Base-by-base conservation (phyloP, 2,113 vertebrate genomes). In the Setophaga kirtlandii region DNA sequence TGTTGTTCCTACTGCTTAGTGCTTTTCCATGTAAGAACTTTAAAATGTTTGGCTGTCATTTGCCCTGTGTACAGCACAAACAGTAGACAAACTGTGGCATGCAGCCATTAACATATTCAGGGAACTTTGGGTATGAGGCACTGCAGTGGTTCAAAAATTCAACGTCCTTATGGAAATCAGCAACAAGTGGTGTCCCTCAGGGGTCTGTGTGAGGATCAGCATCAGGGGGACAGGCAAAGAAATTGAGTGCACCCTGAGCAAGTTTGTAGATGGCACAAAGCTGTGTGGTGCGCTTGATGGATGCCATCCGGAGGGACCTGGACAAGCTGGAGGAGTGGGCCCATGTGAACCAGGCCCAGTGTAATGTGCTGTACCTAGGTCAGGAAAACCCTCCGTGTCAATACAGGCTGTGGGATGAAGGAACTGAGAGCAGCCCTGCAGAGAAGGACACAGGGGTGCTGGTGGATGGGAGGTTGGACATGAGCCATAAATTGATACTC, bases 371-470 rank as follows among this genome's bases (percentile, higher is more conserved):
- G 50, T 25, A 47, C 49, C 41, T 30, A 10, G 42, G 58, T 49
- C 68, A 44, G 59, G 59, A 44, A 55, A 59, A 8, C 4, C 22
- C 10, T 5, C 0, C 0, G 12, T 58, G 7, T 23, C 27, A 37
- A 23, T 3, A 33, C 22, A 56, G 35, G 21, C 35, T 88, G 31
- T 4, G 5, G 50, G 33, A 16, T 44, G 35, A 50, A 50, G 37
- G 50, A 56, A 73, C 22, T 50, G 59, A 27, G 25, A 65, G 31
- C 58, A 80, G 42, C 35, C 11, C 21, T 64, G 30, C 35, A 47
- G 42, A 35, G 30, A 56, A 55, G 27, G 52, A 33, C 37, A 28
- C 0, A 0, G 15, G 23, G 2, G 0, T 33, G 6, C 37, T 81
- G 31, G 15, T 65, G 44, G 31, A 28, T 15, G 22, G 37, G 27